Conservation (phyloP, 2,797 vertebrate species). For the Gephyroberyx darwinii region DNA sequence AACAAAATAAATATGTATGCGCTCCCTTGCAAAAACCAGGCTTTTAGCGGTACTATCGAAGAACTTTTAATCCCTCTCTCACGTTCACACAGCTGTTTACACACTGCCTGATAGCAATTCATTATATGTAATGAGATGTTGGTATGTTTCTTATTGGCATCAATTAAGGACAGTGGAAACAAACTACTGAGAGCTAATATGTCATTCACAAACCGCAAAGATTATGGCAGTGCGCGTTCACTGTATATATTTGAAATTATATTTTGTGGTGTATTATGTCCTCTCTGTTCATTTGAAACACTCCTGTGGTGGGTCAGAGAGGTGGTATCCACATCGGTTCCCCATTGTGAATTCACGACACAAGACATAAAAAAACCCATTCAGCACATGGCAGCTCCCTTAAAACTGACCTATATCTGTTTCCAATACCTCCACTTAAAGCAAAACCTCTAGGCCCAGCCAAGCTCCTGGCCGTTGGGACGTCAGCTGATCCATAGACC, state of each 20-base stretch:
- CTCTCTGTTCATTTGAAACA: not conserved
- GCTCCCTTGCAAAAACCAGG: slow-evolving; percentile 50
- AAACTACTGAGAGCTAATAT: slow-evolving; percentile 45
- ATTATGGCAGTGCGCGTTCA: slow-evolving; percentile 18
- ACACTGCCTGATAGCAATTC: slow-evolving; percentile 57
- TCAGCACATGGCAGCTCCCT: slow-evolving; percentile 17
- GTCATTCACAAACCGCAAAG: slow-evolving; percentile 19
- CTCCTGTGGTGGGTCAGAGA: not conserved
- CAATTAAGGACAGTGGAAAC: slow-evolving; percentile 61
- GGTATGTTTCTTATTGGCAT: slow-evolving; percentile 60
- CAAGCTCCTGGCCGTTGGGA: slow-evolving; percentile 41
- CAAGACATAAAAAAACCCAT: slow-evolving; percentile 29
- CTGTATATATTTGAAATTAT: not conserved
- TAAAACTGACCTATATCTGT: slow-evolving; percentile 29
- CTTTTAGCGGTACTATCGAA: slow-evolving; percentile 48
- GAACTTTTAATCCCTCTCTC: slow-evolving; percentile 59
- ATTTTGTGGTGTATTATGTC: not conserved
- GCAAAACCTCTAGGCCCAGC: slow-evolving; percentile 21
- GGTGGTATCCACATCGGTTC: not conserved
- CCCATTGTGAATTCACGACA: slow-evolving; percentile 28
- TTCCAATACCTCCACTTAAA: slow-evolving; percentile 30
- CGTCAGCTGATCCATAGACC: slow-evolving; percentile 53
- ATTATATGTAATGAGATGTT: slow-evolving; percentile 66
- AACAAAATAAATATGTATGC: slow-evolving; percentile 65
- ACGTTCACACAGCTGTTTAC: slow-evolving; percentile 47